A percentile compares a stretch with the other conserved stretches of the same genome.
phyloP scores from a whole-genome alignment of 2,113 vertebrate genomes.

The Globicephala melas region DNA sequence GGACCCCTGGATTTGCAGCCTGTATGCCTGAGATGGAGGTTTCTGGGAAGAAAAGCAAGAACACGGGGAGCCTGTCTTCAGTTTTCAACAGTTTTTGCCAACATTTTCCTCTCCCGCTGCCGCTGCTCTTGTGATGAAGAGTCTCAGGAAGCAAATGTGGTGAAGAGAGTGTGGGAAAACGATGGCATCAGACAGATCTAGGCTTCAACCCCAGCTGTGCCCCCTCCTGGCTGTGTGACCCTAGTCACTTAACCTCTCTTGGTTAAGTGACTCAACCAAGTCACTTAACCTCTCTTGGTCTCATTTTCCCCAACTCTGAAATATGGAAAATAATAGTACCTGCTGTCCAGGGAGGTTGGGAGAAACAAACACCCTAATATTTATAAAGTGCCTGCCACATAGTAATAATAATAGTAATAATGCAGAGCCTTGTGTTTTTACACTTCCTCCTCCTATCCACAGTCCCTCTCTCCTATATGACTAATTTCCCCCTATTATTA shows the following conservation, averaged over 20 bases:
- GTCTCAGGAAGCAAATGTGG: neutral
- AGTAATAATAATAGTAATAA: neutral
- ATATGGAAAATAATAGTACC: neutral
- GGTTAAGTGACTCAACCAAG: neutral
- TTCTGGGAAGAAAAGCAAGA: neutral
- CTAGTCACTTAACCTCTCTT: neutral
- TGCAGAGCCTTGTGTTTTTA: neutral
- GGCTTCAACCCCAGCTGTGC: neutral
- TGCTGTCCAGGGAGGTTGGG: neutral
- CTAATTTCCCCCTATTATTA: neutral
- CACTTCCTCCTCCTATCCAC: neutral
- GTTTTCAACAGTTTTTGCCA: neutral
- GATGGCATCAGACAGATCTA: neutral
- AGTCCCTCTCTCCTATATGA: neutral
- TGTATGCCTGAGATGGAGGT: neutral
- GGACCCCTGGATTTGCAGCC: neutral
- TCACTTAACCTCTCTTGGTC: neutral
- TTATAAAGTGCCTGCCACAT: neutral
- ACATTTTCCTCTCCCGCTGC: neutral
- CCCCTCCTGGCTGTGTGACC: neutral
- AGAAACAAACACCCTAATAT: neutral
- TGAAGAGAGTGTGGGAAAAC: neutral
- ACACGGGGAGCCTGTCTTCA: neutral
- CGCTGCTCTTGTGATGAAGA: neutral
- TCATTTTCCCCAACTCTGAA: neutral